Evolutionary conservation across 1,140 invertebrate genomes (phyloP), one percentile per base, ranked within the genome.

Genomic region (Chironomus tepperi): DNA sequence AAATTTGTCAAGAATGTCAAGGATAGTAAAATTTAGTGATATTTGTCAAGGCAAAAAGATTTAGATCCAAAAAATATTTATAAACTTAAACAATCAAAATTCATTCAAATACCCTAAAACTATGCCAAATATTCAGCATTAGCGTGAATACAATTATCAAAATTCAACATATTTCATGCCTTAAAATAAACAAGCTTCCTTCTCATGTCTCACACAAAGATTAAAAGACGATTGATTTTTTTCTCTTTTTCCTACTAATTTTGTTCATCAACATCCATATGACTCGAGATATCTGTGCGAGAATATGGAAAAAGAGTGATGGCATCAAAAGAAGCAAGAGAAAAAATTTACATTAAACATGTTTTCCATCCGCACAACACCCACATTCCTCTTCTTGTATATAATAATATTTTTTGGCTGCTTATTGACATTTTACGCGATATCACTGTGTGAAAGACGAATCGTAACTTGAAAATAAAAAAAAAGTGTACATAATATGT

Each of bases 311-410:
- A 57, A 19, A n/a, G 10, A 70, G 65, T 16, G 10, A 70, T 70
- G 15, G 18, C 18, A 19, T 18, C n/a, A 9, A 67, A n/a, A 19
- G 5, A 70, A 19, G 16, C 3, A 70, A 70, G 65, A 18, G 7
- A 70, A 70, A 70, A 70, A 70, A 70, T 70, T 18, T 57, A n/a
- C 47, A n/a, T 57, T 12, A 57, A 15, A 12, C 12, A 57, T 57
- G 12, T n/a, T n/a, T 57, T 57, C n/a, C 12, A 57, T 12, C 47
- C 47, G 10, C 47, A 57, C 47, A 57, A n/a, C 47, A n/a, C n/a
- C 3, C 47, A n/a, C 12, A 15, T 57, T 57, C 43, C 47, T 12
- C 47, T 5, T n/a, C 47, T 1, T 57, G 8, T 57, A n/a, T n/a
- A n/a, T 57, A n/a, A n/a, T 57, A 1, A 57, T n/a, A 57, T 57